Evolutionary conservation across 2,113 vertebrate species (phyloP).

Genomic region (Pleuronectes platessa): DNA sequence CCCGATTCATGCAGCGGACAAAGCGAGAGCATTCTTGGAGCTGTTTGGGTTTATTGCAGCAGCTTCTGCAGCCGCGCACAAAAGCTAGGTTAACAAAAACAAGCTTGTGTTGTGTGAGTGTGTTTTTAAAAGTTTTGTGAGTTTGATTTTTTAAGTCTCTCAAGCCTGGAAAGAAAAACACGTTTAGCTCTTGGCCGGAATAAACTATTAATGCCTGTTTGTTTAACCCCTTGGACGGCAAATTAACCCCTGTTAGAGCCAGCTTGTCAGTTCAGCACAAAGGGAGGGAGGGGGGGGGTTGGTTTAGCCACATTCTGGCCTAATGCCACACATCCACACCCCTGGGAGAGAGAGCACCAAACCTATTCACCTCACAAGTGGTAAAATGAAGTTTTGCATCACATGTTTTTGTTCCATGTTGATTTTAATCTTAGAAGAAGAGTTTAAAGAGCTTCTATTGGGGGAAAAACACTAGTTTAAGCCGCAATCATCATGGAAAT

Average conservation of each 20-base stretch:
- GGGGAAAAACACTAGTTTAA: neutral
- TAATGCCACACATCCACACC: slow-evolving; percentile 19
- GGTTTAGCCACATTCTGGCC: slow-evolving; percentile 48
- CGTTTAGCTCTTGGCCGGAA: slow-evolving; percentile 20
- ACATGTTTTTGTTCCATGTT: neutral
- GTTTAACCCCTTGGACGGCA: slow-evolving; percentile 90
- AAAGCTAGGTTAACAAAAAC: slow-evolving; percentile 25
- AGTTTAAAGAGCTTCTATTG: neutral
- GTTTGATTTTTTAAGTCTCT: slow-evolving; percentile 12
- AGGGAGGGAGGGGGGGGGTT: slow-evolving; percentile 56
- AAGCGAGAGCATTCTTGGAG: slow-evolving; percentile 61
- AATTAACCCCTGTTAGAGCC: slow-evolving; percentile 89
- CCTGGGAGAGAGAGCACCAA: neutral
- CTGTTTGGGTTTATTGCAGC: slow-evolving; percentile 54
- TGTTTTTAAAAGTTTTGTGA: slow-evolving; percentile 2
- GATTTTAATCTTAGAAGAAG: neutral
- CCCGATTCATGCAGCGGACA: slow-evolving; percentile 44
- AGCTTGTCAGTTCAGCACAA: slow-evolving; percentile 84
- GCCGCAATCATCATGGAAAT: neutral
- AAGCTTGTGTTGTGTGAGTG: slow-evolving; percentile 39
- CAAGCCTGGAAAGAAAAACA: slow-evolving; percentile 8
- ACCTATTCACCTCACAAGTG: neutral
- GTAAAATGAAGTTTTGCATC: too few species aligned
- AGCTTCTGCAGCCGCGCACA: slow-evolving; percentile 13
- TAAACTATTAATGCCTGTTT: slow-evolving; percentile 81